Base-by-base conservation (phyloP, 2,888 invertebrate genomes). In the Microctonus brassicae region DNA sequence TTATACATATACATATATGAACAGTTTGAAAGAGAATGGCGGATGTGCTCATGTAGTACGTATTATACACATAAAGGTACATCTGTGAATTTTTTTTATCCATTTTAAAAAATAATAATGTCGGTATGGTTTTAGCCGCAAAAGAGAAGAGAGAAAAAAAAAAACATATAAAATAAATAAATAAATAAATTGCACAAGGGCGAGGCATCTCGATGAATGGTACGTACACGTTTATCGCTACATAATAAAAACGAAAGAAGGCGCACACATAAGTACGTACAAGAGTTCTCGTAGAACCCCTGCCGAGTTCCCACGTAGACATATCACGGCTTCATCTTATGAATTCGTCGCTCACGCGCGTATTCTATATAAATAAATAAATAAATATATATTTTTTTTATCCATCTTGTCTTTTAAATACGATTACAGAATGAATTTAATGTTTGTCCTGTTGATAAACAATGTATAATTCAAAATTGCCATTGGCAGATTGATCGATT, bases 301-400 rank as follows among this genome's bases (percentile, higher is more conserved):
- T 77, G 84, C 75, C 65, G 86, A 79, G 85, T 83, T 85, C 84
- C 85, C 86, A 84, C 83, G 84, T 82, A 80, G 79, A 80, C 79
- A 78, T 58, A 58, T 81, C 79, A 80, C 80, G 81, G 80, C 80
- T 83, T 81, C 80, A 81, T 80, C 82, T 61, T 66, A 74, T 70
- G 69, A 67, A 52, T 26, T 52, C 63, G 63, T 70, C 29, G 66
- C 63, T 63, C 57, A 63, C 33, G 47, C 22, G 60, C 39, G 20
- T 65, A 57, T 68, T 64, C n/a, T 47, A 63, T 62, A 67, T 60
- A 13, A 17, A 57, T 29, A 66, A 57, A 22, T 66, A 24, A 36
- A 29, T 29, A 7, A 29, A 5, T 29, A 5, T 29, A 5, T 29
- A 5, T 29, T 29, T 29, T 29, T 29, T 29, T 29, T 29, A 5